A percentile compares a stretch with the other conserved stretches of the same genome.
phyloP scores from a whole-genome alignment of 2,113 vertebrate species.

The Genyomyrus donnyi region DNA sequence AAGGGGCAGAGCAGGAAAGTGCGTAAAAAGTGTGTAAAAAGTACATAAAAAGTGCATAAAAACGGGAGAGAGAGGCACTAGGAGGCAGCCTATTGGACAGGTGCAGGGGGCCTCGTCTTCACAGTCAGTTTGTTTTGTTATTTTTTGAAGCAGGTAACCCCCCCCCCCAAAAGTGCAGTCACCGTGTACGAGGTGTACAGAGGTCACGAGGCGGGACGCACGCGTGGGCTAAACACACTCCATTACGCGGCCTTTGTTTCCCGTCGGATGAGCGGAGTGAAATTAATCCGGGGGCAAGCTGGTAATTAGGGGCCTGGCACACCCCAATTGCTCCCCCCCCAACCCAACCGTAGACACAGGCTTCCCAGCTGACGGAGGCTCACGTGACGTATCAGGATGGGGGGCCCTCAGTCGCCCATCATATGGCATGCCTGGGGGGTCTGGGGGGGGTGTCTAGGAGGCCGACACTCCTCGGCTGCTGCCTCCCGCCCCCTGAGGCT shows the following conservation, averaged over 20 bases:
- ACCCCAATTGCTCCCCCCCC: not conserved
- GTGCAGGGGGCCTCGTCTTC: not conserved
- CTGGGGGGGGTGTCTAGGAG: not conserved
- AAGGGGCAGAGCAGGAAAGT: not conserved
- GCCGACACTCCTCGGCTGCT: slow-evolving; percentile 7
- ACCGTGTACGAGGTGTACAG: not conserved
- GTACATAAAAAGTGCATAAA: not conserved
- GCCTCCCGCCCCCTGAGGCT: not conserved
- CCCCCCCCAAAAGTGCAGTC: not conserved
- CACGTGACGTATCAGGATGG: slow-evolving; percentile 20
- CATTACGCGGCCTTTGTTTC: slow-evolving; percentile 10
- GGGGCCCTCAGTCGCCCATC: slow-evolving; percentile 27
- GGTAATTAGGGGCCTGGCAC: slow-evolving; percentile 32
- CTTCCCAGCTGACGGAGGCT: slow-evolving; percentile 41
- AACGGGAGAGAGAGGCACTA: not conserved
- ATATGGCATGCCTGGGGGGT: slow-evolving; percentile 35
- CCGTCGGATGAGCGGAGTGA: slow-evolving; percentile 23
- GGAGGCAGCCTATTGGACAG: not conserved
- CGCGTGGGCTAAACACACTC: not conserved
- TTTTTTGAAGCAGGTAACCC: not conserved
- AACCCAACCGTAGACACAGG: slow-evolving; percentile 10
- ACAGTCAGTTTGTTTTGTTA: not conserved
- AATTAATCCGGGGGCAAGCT: slow-evolving; percentile 35
- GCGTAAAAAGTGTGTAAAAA: not conserved
- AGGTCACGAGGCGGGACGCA: not conserved